Base-by-base conservation (phyloP, 2,797 vertebrate species). In the Telmatherina bonti region DNA sequence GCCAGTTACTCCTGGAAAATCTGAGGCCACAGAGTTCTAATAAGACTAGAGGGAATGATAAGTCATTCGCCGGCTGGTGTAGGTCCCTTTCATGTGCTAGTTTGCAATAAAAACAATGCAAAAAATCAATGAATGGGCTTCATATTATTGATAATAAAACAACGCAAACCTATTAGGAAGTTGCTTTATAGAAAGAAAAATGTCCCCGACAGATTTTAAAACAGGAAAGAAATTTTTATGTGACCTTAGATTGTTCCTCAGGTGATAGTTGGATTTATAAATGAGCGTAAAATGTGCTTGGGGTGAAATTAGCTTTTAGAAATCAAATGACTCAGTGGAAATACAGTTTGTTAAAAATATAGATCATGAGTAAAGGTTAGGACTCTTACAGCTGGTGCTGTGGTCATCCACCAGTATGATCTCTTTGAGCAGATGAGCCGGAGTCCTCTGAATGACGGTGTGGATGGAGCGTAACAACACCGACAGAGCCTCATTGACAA, bases 361-460 rank as follows among this genome's bases (percentile, higher is more conserved):
- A 20, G 29, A 54, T 20, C 3, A 18, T 1, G 2, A 60, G 24
- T 8, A 43, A 8, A 24, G 13, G n/a, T 45, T 26, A 7, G 7
- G 30, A 41, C 43, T 82, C 96, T 93, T 87, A 99, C 98, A 90
- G 0, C 95, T 98, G 84, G 84, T 96, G 89, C 97, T 99, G 93
- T 98, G 96, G 78, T 99, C 98, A 1, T 99, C 97, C 52, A 99
- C 97, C 58, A 99, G 93, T 75, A 99, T 92, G 88, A 99, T 98
- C 89, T 99, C 98, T 85, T 96, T 98, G 74, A 99, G 97, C 38
- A 99, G 96, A 68, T 96, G 95, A 0, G 93, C 36, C 0, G 97
- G 97, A 0, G 97, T 99, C 85, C 95, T 93, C 76, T 95, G 88
- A 13, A 98, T 96, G 74, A 96, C 97, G 0, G 97, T 97, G 88